Conservation (phyloP, 2,888 invertebrate species). For the Thera britannica region DNA sequence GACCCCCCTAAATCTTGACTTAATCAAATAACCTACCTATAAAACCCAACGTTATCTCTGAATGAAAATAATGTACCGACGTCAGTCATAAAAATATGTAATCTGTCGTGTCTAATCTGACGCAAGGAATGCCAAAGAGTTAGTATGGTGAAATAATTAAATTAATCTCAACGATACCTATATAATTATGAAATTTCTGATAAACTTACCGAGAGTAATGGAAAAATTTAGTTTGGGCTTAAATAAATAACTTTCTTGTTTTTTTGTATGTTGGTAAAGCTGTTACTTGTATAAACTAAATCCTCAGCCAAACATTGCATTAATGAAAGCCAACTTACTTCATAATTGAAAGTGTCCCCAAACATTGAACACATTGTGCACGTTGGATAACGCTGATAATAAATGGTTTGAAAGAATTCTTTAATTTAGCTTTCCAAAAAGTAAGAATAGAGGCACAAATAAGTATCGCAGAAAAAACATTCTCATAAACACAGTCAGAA, state of each 20-base stretch:
- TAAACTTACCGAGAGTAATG: neutral
- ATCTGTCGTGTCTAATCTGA: constrained; percentile 4
- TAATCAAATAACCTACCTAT: constrained; percentile 31
- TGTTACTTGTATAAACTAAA: neutral
- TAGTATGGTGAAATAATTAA: neutral
- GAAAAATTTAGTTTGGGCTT: neutral
- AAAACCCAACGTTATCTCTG: constrained; percentile 37
- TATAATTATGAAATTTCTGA: neutral
- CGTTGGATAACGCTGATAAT: neutral
- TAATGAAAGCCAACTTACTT: constrained; percentile 7
- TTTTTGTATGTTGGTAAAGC: neutral
- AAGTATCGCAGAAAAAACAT: neutral
- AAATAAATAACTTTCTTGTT: neutral
- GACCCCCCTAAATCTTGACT: constrained; percentile 26
- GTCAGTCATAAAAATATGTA: constrained; percentile 15
- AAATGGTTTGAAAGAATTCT: neutral
- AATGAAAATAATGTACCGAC: constrained; percentile 28
- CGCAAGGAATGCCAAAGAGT: neutral
- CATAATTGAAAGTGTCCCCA: neutral
- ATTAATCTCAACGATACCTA: constrained; percentile 1
- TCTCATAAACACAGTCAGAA: neutral
- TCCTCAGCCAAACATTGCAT: neutral
- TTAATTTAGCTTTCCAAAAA: constrained; percentile 1
- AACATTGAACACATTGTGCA: constrained; percentile 7
- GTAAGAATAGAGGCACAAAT: neutral